Percentiles rank a stretch among this genome's conserved stretches.
phyloP scores from a whole-genome alignment of 2,113 vertebrate species.

The Rafetus swinhoei region DNA sequence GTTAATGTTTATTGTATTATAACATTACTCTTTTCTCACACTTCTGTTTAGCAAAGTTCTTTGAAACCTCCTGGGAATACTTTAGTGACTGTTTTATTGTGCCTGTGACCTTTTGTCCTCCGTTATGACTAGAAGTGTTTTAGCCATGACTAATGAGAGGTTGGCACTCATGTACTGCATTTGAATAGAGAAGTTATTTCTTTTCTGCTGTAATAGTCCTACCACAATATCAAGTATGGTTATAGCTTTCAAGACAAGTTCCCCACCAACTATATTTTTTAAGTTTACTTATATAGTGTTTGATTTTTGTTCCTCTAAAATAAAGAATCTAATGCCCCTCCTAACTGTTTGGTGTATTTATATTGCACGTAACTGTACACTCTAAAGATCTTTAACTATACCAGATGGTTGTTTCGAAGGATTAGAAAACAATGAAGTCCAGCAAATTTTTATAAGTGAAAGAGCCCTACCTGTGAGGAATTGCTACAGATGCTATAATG shows the following conservation, averaged over 20 bases:
- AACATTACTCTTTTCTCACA: neutral
- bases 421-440: accelerated
- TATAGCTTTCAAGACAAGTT: neutral
- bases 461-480: neutral
- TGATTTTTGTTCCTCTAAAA: neutral
- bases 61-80: constrained; percentile 30
- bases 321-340: constrained; percentile 1
- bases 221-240: neutral
- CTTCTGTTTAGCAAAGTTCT: neutral
- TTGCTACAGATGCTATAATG: neutral
- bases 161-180: neutral
- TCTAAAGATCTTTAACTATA: neutral
- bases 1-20: constrained; percentile 15
- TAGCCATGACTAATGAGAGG: neutral
- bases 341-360: neutral
- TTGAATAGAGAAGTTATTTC: constrained; percentile 9
- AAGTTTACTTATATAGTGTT: neutral
- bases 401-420: neutral
- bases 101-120: constrained; percentile 40
- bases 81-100: constrained; percentile 3
- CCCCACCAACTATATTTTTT: neutral
- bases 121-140: constrained; percentile 26
- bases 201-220: constrained; percentile 2
- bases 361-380: neutral
- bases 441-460: neutral